Conservation (phyloP, 2,888 invertebrate species). For the Desoria tigrina region DNA sequence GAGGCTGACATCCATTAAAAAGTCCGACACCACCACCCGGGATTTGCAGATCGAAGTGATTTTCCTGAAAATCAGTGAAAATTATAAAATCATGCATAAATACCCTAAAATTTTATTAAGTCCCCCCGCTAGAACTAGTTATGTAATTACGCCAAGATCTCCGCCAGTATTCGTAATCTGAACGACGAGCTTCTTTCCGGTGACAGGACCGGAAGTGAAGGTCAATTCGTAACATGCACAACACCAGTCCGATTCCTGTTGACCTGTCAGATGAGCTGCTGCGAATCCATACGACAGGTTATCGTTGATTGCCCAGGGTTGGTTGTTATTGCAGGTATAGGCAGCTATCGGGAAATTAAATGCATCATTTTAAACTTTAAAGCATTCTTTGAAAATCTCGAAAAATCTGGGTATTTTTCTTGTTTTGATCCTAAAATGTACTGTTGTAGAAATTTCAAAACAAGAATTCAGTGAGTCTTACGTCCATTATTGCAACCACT, state of each 20-base stretch:
- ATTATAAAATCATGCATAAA: neutral
- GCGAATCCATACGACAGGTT: constrained; percentile 30
- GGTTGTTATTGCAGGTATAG: constrained; percentile 28
- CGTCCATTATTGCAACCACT: constrained; percentile 40
- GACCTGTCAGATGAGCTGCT: constrained; percentile 27
- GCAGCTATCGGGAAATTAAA: constrained; percentile 21
- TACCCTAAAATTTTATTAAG: neutral
- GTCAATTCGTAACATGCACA: constrained; percentile 39
- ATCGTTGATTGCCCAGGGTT: constrained; percentile 31
- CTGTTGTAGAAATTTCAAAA: no score
- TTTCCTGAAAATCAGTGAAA: constrained; percentile 26
- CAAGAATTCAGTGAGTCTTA: constrained; percentile 22
- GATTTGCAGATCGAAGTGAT: constrained; percentile 43
- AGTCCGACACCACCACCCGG: constrained; percentile 42
- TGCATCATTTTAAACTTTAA: no score
- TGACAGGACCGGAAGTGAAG: constrained; percentile 33
- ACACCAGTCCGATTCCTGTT: constrained; percentile 32
- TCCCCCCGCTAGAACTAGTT: no score
- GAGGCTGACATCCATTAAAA: constrained; percentile 40
- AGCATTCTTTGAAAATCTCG: no score
- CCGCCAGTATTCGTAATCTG: constrained; percentile 42
- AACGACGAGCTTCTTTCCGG: constrained; percentile 35
- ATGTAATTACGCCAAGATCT: constrained; percentile 28
- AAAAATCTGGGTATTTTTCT: no score
- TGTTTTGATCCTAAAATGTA: no score